These are phyloP conservation scores for Calyptommatus sinebrachiatus DNA, from an alignment of 2,113 vertebrate genomes.

Conservation along the genomic window DNA sequence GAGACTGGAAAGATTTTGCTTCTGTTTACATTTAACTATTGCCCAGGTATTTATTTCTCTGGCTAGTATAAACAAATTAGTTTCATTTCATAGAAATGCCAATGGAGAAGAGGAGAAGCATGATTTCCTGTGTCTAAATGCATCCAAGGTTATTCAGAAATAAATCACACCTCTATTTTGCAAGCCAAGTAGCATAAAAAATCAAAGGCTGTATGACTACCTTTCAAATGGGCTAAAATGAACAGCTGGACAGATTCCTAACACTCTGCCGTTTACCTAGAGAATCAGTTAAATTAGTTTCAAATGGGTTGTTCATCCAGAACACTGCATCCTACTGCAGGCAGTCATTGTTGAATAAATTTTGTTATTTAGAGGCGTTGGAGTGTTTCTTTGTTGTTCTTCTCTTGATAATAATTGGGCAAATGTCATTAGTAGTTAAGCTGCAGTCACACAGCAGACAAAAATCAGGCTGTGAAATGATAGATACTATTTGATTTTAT, in stretches of 20 bases:
- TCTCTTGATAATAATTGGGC: not conserved
- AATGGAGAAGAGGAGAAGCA: not conserved
- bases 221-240: not conserved
- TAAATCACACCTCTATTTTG: not conserved
- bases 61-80: too few relatives aligned
- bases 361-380: not conserved
- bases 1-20: too few relatives aligned
- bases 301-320: not conserved
- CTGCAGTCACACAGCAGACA: not conserved
- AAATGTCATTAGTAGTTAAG: conserved; percentile 9
- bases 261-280: not conserved
- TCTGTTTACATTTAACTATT: too few relatives aligned
- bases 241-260: not conserved
- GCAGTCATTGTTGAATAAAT: not conserved
- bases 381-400: not conserved
- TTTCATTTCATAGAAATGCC: too few relatives aligned
- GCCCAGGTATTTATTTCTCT: too few relatives aligned
- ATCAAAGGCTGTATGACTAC: not conserved
- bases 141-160: not conserved
- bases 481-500: too few relatives aligned
- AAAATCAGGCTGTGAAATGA: not conserved
- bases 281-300: not conserved
- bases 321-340: not conserved
- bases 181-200: accelerated
- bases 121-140: not conserved